These are phyloP conservation scores for Aspiorhynchus laticeps DNA, from an alignment of 2,113 vertebrate genomes.

Conservation along the genomic window DNA sequence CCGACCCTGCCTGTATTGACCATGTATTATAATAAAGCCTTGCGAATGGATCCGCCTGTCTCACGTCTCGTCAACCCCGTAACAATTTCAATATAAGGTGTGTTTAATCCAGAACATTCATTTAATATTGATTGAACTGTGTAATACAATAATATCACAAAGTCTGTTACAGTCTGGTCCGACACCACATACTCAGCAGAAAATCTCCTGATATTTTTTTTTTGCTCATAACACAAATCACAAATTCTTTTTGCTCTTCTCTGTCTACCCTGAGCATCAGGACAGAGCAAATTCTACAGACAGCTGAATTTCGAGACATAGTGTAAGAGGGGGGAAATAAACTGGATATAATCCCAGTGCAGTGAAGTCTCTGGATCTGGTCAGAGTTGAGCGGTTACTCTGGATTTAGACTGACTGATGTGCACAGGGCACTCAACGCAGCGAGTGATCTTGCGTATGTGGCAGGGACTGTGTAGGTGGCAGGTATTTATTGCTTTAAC, in stretches of 20 bases:
- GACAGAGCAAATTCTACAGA: not conserved
- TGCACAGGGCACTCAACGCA: slow-evolving; percentile 23
- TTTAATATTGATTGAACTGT: not conserved
- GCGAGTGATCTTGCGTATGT: slow-evolving; percentile 47
- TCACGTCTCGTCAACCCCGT: too few relatives aligned
- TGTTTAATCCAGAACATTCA: slow-evolving; percentile 1
- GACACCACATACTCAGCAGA: not conserved
- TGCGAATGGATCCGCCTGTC: too few relatives aligned
- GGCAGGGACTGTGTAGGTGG: slow-evolving; percentile 53
- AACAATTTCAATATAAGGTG: slow-evolving; percentile 19
- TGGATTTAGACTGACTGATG: slow-evolving; percentile 34
- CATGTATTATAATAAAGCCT: too few relatives aligned
- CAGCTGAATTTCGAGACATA: not conserved
- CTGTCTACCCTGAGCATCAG: not conserved
- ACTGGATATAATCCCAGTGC: slow-evolving; percentile 8
- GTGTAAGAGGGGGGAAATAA: not conserved
- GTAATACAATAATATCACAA: not conserved
- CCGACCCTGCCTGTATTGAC: too few relatives aligned
- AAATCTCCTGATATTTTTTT: not conserved
- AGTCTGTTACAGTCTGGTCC: not conserved
- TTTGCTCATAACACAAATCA: not conserved
- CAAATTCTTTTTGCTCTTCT: slow-evolving; percentile 3
- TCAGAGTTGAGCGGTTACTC: slow-evolving; percentile 14
- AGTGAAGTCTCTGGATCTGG: not conserved
- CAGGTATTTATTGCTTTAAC: slow-evolving; percentile 61